Evolutionary conservation across 2,888 invertebrate genomes (phyloP).

Genomic region (Acholoe squamosa): DNA sequence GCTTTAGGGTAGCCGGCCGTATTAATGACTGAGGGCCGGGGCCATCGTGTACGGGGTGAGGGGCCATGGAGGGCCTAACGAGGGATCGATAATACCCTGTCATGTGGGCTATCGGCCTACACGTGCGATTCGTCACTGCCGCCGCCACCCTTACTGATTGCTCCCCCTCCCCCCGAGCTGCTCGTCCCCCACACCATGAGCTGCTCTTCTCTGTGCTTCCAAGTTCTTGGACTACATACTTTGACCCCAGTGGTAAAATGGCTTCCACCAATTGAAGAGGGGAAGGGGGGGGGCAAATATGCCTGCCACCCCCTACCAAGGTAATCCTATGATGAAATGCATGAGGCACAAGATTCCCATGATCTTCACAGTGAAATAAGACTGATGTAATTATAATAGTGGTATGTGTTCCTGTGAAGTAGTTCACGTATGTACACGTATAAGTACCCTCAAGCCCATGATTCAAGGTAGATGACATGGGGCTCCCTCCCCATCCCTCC

Average conservation of each 20-base stretch:
- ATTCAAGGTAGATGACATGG: too few species aligned
- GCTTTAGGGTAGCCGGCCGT: slow-evolving; percentile 38
- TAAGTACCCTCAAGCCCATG: too few species aligned
- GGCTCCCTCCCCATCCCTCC: too few species aligned
- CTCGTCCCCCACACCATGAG: neutral
- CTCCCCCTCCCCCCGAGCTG: neutral
- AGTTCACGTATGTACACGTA: too few species aligned
- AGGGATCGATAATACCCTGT: slow-evolving; percentile 52
- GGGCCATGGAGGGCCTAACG: slow-evolving; percentile 7
- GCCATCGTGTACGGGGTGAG: slow-evolving; percentile 1
- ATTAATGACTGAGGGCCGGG: slow-evolving; percentile 12
- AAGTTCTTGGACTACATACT: neutral
- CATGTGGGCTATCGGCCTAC: slow-evolving; percentile 43
- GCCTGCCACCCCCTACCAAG: too few species aligned
- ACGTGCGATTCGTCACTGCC: slow-evolving; percentile 44
- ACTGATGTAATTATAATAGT: too few species aligned
- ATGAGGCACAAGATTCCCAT: too few species aligned
- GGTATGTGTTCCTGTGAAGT: too few species aligned
- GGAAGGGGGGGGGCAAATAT: too few species aligned
- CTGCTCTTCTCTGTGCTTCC: neutral
- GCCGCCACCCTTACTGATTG: slow-evolving; percentile 40
- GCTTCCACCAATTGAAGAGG: too few species aligned
- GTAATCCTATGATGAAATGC: too few species aligned
- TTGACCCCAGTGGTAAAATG: neutral
- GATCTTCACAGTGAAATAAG: too few species aligned